Evolutionary conservation across 2,888 invertebrate species (phyloP).

Genomic region (Polydrusus cervinus): DNA sequence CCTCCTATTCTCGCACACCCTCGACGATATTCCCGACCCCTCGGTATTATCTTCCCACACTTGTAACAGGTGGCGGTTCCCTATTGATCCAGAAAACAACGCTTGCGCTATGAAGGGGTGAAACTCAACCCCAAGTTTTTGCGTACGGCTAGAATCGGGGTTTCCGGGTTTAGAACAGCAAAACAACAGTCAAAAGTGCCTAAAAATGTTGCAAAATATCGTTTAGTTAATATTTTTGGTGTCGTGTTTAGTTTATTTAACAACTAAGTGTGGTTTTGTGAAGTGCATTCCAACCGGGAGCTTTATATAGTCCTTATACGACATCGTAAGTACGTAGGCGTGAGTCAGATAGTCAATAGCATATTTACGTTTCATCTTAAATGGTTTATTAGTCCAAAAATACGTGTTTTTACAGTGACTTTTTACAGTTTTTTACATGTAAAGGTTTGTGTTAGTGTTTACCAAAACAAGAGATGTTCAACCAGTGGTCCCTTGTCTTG

Average conservation of each 20-base stretch:
- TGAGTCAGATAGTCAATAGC: constrained; percentile 18
- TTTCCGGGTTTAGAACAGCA: constrained; percentile 41
- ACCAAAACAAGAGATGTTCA: constrained; percentile 45
- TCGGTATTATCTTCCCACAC: constrained; percentile 35
- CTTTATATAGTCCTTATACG: too few species aligned
- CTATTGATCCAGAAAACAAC: constrained; percentile 30
- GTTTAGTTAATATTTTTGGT: constrained; percentile 15
- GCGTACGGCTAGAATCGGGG: constrained; percentile 17
- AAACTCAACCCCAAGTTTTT: constrained; percentile 28
- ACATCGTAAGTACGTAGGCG: constrained; percentile 5
- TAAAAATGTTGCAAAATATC: constrained; percentile 30
- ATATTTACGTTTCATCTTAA: not conserved
- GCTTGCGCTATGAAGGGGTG: not conserved
- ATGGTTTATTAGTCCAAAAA: not conserved
- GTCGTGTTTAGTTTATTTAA: constrained; percentile 11
- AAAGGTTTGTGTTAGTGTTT: constrained; percentile 20
- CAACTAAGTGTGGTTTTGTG: not conserved
- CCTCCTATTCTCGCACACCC: constrained; percentile 3
- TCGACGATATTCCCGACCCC: constrained; percentile 17
- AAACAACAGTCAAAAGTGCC: constrained; percentile 41
- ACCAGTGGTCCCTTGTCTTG: constrained; percentile 47
- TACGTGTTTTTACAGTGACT: constrained; percentile 8
- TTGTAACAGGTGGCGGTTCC: constrained; percentile 38
- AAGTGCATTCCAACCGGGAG: not conserved
- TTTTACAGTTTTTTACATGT: constrained; percentile 5